Conservation (phyloP, 2,797 vertebrate genomes). For the Sebastolobus alascanus region DNA sequence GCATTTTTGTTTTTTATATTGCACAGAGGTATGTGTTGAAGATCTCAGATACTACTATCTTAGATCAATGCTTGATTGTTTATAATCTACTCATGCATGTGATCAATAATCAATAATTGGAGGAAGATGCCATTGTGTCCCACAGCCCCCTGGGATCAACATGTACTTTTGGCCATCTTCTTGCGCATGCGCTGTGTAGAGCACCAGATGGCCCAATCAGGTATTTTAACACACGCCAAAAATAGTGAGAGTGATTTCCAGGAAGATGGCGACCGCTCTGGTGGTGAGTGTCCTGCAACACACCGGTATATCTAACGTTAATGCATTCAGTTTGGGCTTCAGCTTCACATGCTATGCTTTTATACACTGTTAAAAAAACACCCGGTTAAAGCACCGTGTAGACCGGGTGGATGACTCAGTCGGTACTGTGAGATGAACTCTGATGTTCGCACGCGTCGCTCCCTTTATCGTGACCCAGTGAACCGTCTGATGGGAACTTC, state of each 20-base stretch:
- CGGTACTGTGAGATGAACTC: constrained; percentile 8
- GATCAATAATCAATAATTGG: background rate
- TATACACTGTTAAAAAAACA: no score
- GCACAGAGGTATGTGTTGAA: no score
- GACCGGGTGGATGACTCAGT: background rate
- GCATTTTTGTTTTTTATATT: no score
- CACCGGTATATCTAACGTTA: background rate
- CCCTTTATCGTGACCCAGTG: background rate
- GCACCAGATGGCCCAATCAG: constrained; percentile 80
- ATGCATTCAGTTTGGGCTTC: background rate
- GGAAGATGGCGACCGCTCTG: constrained; percentile 97
- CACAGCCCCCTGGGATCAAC: background rate
- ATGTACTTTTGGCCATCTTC: background rate
- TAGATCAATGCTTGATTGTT: background rate
- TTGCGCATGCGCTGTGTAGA: constrained; percentile 73
- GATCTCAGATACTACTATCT: no score
- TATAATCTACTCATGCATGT: background rate
- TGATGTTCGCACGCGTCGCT: background rate
- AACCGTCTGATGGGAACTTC: background rate
- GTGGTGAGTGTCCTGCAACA: constrained; percentile 88
- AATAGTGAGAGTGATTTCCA: constrained; percentile 70
- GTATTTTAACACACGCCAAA: constrained; percentile 79
- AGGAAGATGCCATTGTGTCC: background rate
- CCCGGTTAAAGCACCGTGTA: background rate
- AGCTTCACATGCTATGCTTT: fast-evolving